Evolutionary conservation across 2,797 vertebrate genomes (phyloP), one percentile per base, ranked within the genome.

Genomic region (Gallinago nigripennis): DNA sequence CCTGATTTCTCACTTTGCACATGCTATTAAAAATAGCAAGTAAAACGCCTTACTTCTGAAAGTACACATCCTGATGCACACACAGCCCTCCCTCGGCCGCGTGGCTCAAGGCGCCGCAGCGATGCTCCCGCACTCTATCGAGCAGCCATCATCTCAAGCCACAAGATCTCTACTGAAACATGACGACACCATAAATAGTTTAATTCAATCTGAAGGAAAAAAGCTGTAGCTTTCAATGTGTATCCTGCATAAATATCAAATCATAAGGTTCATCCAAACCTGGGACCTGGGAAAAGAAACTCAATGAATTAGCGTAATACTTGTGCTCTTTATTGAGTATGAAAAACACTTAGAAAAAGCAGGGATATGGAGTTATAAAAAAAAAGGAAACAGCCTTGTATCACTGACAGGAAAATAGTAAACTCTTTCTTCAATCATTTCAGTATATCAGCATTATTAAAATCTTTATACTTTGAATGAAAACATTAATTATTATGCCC

Each of bases 401-500:
- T 80, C 82, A 28, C 43, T 72, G 45, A 51, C 64, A 88, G 75
- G 39, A 93, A 95, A 93, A 85, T 0, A 95, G 87, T 71, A 87
- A 95, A 94, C 50, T 61, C 48, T 68, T 88, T 82, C 51, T 90
- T 91, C 58, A 85, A 15, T 53, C 73, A 70, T 79, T 86, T 92
- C n/a, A 88, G 45, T 28, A 30, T 43, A 95, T 81, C 28, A 81
- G 19, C 33, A 31, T 81, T 89, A 95, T 64, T 79, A 63, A 95
- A 76, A 33, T 53, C 88, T 90, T 95, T 82, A 61, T 76, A 33
- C 35, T 92, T 78, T 65, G 75, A 96, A 56, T 76, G 82, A 92
- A 96, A 94, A 73, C 79, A 92, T 83, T 94, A 92, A 94, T 95
- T 95, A 84, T 82, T 88, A 78, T 51, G 71, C 68, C 48, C 53